Evolutionary conservation across 2,888 invertebrate species (phyloP).

Genomic region (Agrotis exclamationis): DNA sequence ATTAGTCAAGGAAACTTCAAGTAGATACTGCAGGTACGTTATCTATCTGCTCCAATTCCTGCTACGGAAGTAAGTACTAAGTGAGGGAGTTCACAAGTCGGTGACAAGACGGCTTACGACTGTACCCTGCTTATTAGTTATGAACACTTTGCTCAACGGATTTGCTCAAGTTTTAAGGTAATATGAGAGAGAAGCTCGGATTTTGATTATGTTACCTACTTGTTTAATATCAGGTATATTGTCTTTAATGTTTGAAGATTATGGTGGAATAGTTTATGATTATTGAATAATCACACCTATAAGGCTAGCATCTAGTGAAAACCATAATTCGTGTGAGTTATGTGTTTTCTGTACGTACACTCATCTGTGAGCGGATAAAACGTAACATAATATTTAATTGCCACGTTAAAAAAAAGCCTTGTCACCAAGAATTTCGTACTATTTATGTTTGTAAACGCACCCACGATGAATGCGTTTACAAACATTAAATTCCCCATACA

Average conservation of each 20-base stretch:
- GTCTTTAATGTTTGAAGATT: neutral
- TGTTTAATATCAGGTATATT: neutral
- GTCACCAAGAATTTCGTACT: no score
- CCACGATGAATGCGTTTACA: no score
- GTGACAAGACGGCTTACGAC: slow-evolving; percentile 31
- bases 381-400: no score
- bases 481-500: no score
- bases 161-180: slow-evolving; percentile 27
- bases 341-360: no score
- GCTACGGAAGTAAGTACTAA: slow-evolving; percentile 13
- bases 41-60: slow-evolving; percentile 5
- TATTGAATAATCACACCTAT: neutral
- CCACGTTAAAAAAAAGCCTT: no score
- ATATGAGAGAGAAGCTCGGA: neutral
- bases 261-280: neutral
- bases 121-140: slow-evolving; percentile 32
- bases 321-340: neutral
- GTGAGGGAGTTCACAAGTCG: slow-evolving; percentile 22
- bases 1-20: slow-evolving; percentile 21
- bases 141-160: slow-evolving; percentile 34
- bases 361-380: no score
- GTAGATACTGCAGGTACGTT: neutral
- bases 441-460: no score
- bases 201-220: neutral
- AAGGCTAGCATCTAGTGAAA: no score